Evolutionary conservation across 2,113 vertebrate species (phyloP).

Genomic region (Atlantisia rogersi): DNA sequence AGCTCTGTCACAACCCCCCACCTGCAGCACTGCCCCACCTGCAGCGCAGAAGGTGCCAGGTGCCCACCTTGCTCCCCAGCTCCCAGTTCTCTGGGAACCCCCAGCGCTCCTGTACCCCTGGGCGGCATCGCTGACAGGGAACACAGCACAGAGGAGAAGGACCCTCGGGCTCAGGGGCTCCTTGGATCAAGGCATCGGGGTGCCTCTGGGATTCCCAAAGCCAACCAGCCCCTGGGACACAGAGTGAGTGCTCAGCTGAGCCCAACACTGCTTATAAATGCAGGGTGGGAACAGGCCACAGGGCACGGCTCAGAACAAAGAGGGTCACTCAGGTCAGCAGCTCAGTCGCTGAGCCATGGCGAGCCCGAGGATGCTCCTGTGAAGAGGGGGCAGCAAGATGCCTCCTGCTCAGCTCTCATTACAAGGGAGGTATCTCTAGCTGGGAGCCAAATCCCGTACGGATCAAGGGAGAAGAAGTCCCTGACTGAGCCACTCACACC

Average conservation of each 20-base stretch:
- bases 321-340: conserved; percentile 33
- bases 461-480: neutral
- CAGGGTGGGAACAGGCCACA: neutral
- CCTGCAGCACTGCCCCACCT: neutral
- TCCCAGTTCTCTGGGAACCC: neutral
- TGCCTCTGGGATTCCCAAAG: neutral
- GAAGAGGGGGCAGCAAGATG: neutral
- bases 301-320: neutral
- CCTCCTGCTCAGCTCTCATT: neutral
- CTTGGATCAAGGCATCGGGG: neutral
- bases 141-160: fast-evolving
- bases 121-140: fast-evolving
- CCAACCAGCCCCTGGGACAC: neutral
- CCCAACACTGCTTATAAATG: neutral
- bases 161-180: neutral
- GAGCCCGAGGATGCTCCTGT: neutral
- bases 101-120: fast-evolving
- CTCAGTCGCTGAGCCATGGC: fast-evolving
- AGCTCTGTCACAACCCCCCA: neutral
- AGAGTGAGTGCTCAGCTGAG: neutral
- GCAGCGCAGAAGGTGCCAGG: fast-evolving
- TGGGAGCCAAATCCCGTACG: fast-evolving
- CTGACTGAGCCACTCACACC: neutral
- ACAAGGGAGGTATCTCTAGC: neutral
- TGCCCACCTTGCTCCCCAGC: neutral